These are phyloP conservation scores for Gonioctena quinquepunctata DNA, from an alignment of 1,140 invertebrate genomes.

Conservation along the genomic window DNA sequence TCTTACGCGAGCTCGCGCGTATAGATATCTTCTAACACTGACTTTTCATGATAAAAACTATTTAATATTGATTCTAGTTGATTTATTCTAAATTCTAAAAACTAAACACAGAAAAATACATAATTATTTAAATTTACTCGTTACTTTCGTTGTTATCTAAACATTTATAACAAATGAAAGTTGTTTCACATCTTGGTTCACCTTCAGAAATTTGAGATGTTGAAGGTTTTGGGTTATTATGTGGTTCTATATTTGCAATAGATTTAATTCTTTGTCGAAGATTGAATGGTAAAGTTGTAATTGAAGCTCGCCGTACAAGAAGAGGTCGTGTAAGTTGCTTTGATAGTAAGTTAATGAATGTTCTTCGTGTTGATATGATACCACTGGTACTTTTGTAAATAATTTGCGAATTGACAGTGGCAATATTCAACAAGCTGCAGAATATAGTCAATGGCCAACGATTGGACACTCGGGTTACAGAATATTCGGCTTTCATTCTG, in stretches of 20 bases:
- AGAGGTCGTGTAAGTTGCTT: background rate
- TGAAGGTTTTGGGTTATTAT: background rate
- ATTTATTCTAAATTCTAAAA: too few relatives aligned
- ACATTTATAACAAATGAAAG: slow-evolving; percentile 1
- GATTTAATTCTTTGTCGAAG: background rate
- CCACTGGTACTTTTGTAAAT: background rate
- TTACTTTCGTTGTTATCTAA: background rate
- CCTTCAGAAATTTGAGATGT: background rate
- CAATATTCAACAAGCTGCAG: slow-evolving; percentile 10
- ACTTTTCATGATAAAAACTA: too few relatives aligned
- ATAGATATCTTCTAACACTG: too few relatives aligned
- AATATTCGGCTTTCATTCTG: background rate
- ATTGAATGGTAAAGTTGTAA: background rate
- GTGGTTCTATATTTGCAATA: background rate
- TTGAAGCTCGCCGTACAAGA: background rate
- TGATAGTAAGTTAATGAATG: background rate
- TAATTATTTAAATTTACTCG: background rate
- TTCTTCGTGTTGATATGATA: background rate
- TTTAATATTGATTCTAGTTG: too few relatives aligned
- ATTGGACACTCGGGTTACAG: slow-evolving; percentile 6
- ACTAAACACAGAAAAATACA: too few relatives aligned
- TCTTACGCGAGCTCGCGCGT: too few relatives aligned
- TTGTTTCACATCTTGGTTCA: slow-evolving; percentile 9
- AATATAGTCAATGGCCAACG: slow-evolving; percentile 4
- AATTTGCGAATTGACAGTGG: slow-evolving; percentile 2